Percentiles rank a stretch among this genome's conserved stretches.
These are phyloP conservation scores for Tenthredo distinguenda DNA, from an alignment of 2,888 invertebrate genomes.

Conservation along the genomic window DNA sequence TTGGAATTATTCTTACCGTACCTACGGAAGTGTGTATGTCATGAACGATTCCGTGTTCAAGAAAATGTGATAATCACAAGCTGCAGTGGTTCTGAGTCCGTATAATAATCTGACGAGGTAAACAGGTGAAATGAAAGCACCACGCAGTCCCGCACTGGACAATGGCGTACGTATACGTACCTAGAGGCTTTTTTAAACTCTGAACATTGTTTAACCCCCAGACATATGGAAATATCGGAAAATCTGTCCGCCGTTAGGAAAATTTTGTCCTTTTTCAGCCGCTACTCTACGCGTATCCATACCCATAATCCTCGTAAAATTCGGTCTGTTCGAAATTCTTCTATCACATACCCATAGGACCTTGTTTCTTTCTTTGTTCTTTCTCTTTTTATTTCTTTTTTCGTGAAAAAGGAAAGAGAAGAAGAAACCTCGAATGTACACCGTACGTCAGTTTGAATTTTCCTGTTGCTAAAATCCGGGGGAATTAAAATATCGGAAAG, in stretches of 20 bases:
- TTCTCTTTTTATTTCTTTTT: neutral
- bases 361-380: neutral
- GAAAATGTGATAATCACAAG: neutral
- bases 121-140: neutral
- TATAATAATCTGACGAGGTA: neutral
- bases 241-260: neutral
- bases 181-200: neutral
- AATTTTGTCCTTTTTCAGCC: neutral
- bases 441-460: neutral
- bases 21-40: neutral
- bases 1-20: neutral
- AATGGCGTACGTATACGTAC: neutral
- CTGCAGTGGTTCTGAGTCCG: neutral
- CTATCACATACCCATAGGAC: neutral
- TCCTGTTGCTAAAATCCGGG: neutral
- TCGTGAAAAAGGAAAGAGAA: neutral
- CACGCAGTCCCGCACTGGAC: neutral
- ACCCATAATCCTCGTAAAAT: neutral
- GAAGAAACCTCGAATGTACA: neutral
- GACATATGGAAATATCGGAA: slow-evolving; percentile 19
- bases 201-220: neutral
- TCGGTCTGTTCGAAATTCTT: neutral
- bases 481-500: neutral
- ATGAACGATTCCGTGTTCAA: neutral
- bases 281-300: neutral